These are phyloP conservation scores for Drosophila kanapiae DNA, from an alignment of 1,140 invertebrate species.

Conservation along the genomic window DNA sequence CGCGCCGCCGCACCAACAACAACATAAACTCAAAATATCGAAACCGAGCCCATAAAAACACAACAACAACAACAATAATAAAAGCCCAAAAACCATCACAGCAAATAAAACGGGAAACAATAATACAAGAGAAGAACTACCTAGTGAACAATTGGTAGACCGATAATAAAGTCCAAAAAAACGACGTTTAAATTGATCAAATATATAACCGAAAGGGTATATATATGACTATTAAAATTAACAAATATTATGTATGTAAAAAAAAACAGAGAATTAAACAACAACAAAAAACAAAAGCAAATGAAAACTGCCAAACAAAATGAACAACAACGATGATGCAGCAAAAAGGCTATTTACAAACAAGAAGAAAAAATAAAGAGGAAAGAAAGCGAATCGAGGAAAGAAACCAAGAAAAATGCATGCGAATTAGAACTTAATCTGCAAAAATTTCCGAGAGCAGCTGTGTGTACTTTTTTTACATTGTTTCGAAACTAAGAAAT, in stretches of 20 bases:
- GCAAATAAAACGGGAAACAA: constrained; percentile 27
- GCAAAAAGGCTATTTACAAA: constrained; percentile 68
- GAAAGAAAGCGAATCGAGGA: constrained; percentile 28
- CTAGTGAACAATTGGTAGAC: constrained; percentile 18
- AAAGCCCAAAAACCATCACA: constrained; percentile 36
- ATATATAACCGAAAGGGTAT: constrained; percentile 48
- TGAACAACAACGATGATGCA: constrained; percentile 64
- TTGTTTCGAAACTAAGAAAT: constrained; percentile 10
- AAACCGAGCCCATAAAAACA: constrained; percentile 48
- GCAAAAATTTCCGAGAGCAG: neutral
- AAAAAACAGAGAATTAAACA: constrained; percentile 23
- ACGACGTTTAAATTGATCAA: constrained; percentile 46
- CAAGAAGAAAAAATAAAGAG: constrained; percentile 22
- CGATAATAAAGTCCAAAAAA: constrained; percentile 23
- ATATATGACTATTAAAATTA: constrained; percentile 48
- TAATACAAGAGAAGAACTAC: constrained; percentile 1
- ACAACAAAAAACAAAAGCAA: constrained; percentile 43
- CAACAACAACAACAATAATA: constrained; percentile 14
- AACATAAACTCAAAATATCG: constrained; percentile 43
- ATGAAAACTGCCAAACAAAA: constrained; percentile 49
- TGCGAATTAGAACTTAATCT: constrained; percentile 6
- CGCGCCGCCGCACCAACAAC: constrained; percentile 38
- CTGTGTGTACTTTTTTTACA: constrained; percentile 31
- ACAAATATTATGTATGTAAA: constrained; percentile 16
- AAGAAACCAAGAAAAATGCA: neutral